Evolutionary conservation across 2,113 vertebrate genomes (phyloP).

Genomic region (Erinaceus europaeus): DNA sequence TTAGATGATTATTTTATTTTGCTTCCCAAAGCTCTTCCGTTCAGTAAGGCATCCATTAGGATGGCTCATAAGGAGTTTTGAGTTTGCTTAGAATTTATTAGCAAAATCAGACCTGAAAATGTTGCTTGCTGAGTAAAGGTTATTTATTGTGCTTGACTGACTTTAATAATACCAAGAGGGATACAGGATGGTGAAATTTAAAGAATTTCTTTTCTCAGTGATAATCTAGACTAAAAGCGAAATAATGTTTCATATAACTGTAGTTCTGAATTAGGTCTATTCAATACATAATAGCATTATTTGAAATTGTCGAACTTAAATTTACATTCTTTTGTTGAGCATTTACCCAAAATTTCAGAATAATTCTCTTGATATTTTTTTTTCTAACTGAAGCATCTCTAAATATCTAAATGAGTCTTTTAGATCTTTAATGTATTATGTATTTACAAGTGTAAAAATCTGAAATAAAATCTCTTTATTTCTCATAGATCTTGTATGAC

Average conservation of each 20-base stretch:
- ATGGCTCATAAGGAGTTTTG: slow-evolving; percentile 38
- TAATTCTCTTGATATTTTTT: slow-evolving; percentile 27
- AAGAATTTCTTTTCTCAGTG: slow-evolving; percentile 40
- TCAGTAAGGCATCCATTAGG: slow-evolving; percentile 50
- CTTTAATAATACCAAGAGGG: slow-evolving; percentile 51
- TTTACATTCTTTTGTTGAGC: neutral
- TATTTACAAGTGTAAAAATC: too few relatives aligned
- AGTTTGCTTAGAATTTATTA: slow-evolving; percentile 66
- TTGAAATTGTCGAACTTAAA: neutral
- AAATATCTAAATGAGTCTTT: neutral
- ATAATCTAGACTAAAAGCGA: slow-evolving; percentile 23
- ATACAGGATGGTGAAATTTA: slow-evolving; percentile 44
- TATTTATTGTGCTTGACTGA: slow-evolving; percentile 70
- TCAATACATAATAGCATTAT: neutral
- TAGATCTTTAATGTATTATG: neutral
- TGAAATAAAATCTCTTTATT: too few relatives aligned
- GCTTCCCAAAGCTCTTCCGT: slow-evolving; percentile 72
- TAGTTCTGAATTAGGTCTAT: slow-evolving; percentile 14
- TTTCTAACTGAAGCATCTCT: slow-evolving; percentile 10
- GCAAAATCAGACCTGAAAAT: slow-evolving; percentile 52
- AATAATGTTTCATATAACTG: slow-evolving; percentile 1
- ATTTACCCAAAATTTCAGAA: slow-evolving; percentile 25
- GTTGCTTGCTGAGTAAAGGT: slow-evolving; percentile 62
- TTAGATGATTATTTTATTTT: slow-evolving; percentile 77
- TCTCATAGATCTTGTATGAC: too few relatives aligned